phyloP scores from a whole-genome alignment of 1,140 invertebrate genomes.

The Pogonus chalceus region DNA sequence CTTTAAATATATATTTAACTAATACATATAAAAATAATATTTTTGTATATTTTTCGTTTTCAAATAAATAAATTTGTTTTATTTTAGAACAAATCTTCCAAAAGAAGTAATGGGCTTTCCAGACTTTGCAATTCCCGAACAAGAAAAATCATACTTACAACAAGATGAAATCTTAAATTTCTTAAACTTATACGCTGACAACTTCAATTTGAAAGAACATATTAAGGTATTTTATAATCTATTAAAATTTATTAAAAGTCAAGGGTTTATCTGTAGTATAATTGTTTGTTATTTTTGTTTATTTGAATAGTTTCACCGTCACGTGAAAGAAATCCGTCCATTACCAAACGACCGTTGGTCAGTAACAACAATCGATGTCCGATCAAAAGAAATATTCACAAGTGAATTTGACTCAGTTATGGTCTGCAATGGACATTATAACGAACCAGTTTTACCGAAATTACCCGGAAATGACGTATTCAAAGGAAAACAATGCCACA shows the following conservation, averaged over 20 bases:
- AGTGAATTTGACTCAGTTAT: conserved; percentile 68
- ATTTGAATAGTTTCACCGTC: conserved; percentile 47
- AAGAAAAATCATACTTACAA: conserved; percentile 63
- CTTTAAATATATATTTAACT: conserved; percentile 16
- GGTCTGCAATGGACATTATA: conserved; percentile 79
- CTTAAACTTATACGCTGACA: conserved; percentile 64
- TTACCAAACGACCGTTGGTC: conserved; percentile 45
- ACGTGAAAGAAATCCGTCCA: conserved; percentile 50
- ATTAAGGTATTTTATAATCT: conserved; percentile 55
- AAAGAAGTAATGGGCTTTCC: conserved; percentile 72
- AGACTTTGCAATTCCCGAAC: conserved; percentile 58
- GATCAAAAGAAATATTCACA: conserved; percentile 36
- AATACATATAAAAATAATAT: too few relatives aligned
- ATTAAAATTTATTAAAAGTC: too few relatives aligned
- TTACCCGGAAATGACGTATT: conserved; percentile 22
- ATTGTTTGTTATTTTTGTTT: conserved; percentile 10
- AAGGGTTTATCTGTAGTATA: conserved; percentile 8
- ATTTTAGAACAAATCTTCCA: conserved; percentile 63
- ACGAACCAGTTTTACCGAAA: conserved; percentile 50
- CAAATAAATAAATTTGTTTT: too few relatives aligned
- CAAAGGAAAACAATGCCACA: conserved; percentile 54
- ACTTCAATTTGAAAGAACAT: conserved; percentile 53
- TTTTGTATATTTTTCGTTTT: too few relatives aligned
- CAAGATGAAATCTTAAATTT: conserved; percentile 74
- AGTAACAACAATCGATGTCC: conserved; percentile 49